Evolutionary conservation across 2,113 vertebrate species (phyloP), one percentile per base, ranked within the genome.

Genomic region (Lasiurus cinereus): DNA sequence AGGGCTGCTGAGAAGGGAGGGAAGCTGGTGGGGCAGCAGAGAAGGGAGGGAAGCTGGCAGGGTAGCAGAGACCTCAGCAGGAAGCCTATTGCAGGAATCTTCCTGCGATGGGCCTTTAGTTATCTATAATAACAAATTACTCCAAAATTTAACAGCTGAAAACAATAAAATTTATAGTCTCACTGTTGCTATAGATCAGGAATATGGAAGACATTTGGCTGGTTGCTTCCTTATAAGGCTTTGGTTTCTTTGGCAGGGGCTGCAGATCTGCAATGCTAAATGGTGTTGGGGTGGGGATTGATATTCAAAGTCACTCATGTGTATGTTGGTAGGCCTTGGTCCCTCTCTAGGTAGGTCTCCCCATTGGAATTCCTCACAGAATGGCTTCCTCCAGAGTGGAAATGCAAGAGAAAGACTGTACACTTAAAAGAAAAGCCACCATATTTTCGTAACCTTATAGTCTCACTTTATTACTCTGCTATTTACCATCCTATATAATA

Each of bases 111-210:
- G 39, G 39, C 39, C 39, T 39, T 5, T 39, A 39, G 39, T 39
- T 89, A 85, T 56, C 13, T 74, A 24, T 92, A 24, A 27, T 83
- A 83, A 72, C 9, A 82, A 92, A 88, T 33, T 31, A 69, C 16
- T 72, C 9, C n/a, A 92, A 84, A 89, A 89, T 27, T 14, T 76
- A 79, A 48, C n/a, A 39, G 16, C 36, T 80, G 16, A 69, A 89
- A 69, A 52, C 11, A 90, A 39, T 19, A 74, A 91, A 59, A 43
- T 90, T 90, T 76, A 48, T 77, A 64, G 90, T 56, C 22, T 87
- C 67, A 82, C 18, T 59, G 62, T 74, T 62, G 84, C 73, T 67
- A 0, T 39, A 36, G 3, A 22, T 82, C 14, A 80, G 31, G 67
- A 76, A 76, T 54, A 6, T 69, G 46, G 39, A 69, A 66, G 36